Evolutionary conservation across 2,797 vertebrate species (phyloP).

Genomic region (Gymnocypris eckloni): DNA sequence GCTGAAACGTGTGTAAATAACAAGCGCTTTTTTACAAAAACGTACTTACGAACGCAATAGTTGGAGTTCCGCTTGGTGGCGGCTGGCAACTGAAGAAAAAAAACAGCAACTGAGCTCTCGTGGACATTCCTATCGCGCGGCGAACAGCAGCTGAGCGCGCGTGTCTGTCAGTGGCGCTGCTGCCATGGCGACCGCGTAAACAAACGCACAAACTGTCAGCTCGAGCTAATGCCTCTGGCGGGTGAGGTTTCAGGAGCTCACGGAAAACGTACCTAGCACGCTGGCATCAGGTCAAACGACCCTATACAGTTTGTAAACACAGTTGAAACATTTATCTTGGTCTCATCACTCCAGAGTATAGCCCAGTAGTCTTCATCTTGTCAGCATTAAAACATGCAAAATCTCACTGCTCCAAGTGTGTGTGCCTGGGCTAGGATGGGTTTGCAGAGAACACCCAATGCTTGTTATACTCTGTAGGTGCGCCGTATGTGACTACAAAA

Average conservation of each 20-base stretch:
- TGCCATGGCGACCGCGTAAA: constrained; percentile 84
- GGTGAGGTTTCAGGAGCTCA: constrained; percentile 80
- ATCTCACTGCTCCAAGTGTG: too few species aligned
- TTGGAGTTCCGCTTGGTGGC: constrained; percentile 57
- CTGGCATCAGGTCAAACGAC: constrained; percentile 68
- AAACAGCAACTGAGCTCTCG: constrained; percentile 84
- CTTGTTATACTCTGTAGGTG: too few species aligned
- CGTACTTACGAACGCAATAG: background rate
- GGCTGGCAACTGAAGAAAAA: constrained; percentile 73
- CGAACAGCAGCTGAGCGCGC: constrained; percentile 85
- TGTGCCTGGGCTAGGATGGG: too few species aligned
- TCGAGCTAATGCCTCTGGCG: constrained; percentile 78
- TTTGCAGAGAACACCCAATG: too few species aligned
- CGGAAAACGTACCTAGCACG: constrained; percentile 77
- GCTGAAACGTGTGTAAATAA: background rate
- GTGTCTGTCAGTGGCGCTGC: constrained; percentile 78
- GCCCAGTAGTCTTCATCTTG: too few species aligned
- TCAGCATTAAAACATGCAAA: too few species aligned
- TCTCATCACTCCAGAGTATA: too few species aligned
- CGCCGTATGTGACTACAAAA: too few species aligned
- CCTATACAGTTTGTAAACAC: too few species aligned
- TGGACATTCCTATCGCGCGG: constrained; percentile 81
- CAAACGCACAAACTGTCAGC: constrained; percentile 83
- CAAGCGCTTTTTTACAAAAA: background rate
- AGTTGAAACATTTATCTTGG: too few species aligned